Evolutionary conservation across 2,888 invertebrate genomes (phyloP).

Genomic region (Idaea straminata): DNA sequence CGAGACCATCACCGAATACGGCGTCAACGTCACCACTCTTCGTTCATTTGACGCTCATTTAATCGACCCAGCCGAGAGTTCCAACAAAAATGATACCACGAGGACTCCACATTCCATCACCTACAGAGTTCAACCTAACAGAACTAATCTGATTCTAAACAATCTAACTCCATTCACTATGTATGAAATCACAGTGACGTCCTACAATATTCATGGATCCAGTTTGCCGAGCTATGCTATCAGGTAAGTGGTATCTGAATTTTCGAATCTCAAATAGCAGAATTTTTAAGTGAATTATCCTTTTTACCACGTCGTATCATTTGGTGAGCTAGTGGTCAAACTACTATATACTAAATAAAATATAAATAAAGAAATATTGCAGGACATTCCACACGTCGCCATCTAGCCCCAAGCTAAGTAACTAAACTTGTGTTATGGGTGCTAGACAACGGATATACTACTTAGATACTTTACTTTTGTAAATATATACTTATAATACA

Average conservation of each 20-base stretch:
- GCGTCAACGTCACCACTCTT: conserved; percentile 86
- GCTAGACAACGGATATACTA: no score
- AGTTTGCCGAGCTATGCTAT: conserved; percentile 88
- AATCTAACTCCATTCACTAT: conserved; percentile 88
- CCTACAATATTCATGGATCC: conserved; percentile 86
- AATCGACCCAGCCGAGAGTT: conserved; percentile 71
- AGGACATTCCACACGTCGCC: no score
- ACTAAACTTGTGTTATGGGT: no score
- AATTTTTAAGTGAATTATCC: no score
- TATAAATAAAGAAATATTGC: no score
- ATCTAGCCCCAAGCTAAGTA: no score
- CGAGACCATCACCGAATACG: conserved; percentile 83
- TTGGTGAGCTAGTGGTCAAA: no score
- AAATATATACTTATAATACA: no score
- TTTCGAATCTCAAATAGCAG: no score
- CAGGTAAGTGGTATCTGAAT: conserved; percentile 58
- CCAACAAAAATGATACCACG: conserved; percentile 46
- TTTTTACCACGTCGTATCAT: no score
- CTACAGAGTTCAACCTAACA: conserved; percentile 80
- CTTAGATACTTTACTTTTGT: no score
- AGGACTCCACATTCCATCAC: conserved; percentile 54
- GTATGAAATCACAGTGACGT: conserved; percentile 89
- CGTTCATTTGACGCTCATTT: conserved; percentile 83
- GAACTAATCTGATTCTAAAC: conserved; percentile 80
- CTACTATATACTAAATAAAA: no score